Percentiles rank a stretch among this genome's conserved stretches.
Conservation (phyloP, 2,797 vertebrate species). For the Acanthis flammea region DNA sequence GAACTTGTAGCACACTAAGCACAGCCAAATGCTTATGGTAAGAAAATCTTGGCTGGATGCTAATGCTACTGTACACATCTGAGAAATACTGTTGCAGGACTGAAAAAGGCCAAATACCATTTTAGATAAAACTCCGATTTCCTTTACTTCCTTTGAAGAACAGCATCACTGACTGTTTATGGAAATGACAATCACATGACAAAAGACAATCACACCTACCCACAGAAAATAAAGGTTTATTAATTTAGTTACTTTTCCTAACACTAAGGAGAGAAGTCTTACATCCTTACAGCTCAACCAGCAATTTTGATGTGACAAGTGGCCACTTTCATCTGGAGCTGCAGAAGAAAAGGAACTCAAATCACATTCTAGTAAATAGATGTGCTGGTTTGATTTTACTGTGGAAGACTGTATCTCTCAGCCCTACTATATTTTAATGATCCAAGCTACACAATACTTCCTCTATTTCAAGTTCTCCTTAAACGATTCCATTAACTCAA, state of each 20-base stretch:
- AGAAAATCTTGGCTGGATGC: background rate
- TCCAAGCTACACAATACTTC: background rate
- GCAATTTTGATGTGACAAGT: background rate
- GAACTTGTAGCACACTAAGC: background rate
- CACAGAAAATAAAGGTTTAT: background rate
- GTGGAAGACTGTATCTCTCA: background rate
- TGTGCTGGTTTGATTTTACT: background rate
- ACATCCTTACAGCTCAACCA: background rate
- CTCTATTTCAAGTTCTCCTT: background rate
- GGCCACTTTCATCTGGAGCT: background rate
- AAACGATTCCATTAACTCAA: background rate
- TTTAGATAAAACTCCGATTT: background rate
- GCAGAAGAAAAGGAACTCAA: background rate
- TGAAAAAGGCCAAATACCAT: background rate
- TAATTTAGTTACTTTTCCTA: background rate
- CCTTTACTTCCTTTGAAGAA: background rate
- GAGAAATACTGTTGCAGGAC: background rate
- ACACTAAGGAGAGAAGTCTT: background rate
- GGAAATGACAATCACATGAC: no score
- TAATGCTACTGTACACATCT: background rate
- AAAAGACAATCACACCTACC: background rate
- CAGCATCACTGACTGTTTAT: background rate
- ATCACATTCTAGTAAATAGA: background rate
- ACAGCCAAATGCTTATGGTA: background rate
- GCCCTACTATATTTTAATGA: background rate